phyloP scores from a whole-genome alignment of 2,797 vertebrate genomes.

The Lerista edwardsae region DNA sequence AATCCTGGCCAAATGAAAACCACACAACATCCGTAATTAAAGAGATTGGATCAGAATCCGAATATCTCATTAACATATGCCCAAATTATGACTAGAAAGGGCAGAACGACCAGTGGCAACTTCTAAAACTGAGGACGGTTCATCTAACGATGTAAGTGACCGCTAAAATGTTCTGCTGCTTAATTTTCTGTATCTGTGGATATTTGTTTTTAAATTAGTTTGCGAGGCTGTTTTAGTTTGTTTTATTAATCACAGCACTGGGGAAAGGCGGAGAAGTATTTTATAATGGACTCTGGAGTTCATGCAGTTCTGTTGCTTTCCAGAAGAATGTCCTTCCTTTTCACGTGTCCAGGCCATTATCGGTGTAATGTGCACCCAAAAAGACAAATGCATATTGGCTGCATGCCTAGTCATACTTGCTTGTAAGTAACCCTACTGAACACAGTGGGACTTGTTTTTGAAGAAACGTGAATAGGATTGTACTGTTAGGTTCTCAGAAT shows the following conservation, averaged over 20 bases:
- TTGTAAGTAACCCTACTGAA: no score
- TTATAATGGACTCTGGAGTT: neutral
- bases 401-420: no score
- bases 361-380: slow-evolving; percentile 8
- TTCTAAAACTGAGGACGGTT: neutral
- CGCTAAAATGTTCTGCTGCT: neutral
- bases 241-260: slow-evolving; percentile 10
- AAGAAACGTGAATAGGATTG: neutral
- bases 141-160: neutral
- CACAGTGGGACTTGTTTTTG: neutral
- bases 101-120: no score
- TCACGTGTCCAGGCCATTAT: slow-evolving; percentile 5
- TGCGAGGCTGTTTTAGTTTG: slow-evolving; percentile 14
- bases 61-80: no score
- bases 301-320: neutral
- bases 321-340: slow-evolving; percentile 4
- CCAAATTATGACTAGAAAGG: no score
- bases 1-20: neutral
- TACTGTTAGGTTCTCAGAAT: slow-evolving; percentile 19
- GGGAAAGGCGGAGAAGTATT: slow-evolving; percentile 12
- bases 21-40: neutral
- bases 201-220: neutral
- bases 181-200: neutral
- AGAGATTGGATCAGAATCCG: no score
- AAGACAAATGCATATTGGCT: neutral